These are phyloP conservation scores for Corythoichthys haematopterus DNA, from an alignment of 2,113 vertebrate genomes.

Conservation along the genomic window DNA sequence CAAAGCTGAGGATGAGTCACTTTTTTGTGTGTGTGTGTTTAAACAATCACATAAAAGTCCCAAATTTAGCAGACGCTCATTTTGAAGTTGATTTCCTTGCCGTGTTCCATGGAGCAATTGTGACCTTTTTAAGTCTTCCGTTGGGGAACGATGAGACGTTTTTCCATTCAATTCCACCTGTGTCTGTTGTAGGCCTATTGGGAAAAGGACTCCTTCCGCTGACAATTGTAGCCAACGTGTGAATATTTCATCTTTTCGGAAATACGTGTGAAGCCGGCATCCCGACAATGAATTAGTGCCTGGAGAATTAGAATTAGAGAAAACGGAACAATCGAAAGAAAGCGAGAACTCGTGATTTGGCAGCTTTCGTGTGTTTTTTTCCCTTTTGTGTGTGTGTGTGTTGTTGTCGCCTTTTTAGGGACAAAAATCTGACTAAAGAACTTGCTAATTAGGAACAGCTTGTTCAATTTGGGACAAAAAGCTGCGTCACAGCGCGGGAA, in stretches of 20 bases:
- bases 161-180: neutral
- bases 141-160: neutral
- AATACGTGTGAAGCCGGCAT: conserved; percentile 56
- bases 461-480: conserved; percentile 3
- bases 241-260: conserved; percentile 52
- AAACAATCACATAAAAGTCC: conserved; percentile 13
- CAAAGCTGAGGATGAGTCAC: conserved; percentile 29
- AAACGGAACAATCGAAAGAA: neutral
- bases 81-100: conserved; percentile 5
- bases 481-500: neutral
- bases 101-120: neutral
- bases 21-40: neutral
- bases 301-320: neutral
- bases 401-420: neutral
- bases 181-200: neutral
- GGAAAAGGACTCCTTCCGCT: neutral
- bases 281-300: conserved; percentile 18
- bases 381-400: neutral
- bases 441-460: conserved; percentile 4
- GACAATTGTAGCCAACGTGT: conserved; percentile 37
- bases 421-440: conserved; percentile 5
- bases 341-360: neutral
- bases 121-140: neutral
- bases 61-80: conserved; percentile 3
- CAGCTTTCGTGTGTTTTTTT: neutral